Evolutionary conservation across 2,888 invertebrate species (phyloP).

Genomic region (Melinaea marsaeus): DNA sequence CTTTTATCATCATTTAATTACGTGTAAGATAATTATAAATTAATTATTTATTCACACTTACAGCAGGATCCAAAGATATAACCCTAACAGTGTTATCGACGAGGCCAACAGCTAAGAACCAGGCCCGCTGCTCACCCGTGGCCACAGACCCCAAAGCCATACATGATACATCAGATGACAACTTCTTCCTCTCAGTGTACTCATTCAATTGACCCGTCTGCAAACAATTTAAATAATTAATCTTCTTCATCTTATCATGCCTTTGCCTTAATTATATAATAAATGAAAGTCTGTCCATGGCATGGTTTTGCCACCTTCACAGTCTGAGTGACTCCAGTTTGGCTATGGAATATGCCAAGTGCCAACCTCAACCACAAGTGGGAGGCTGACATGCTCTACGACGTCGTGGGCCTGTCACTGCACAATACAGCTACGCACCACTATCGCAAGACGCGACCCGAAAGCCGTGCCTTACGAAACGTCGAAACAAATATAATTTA

Average conservation of each 20-base stretch:
- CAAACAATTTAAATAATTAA: conserved; percentile 40
- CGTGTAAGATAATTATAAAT: background rate
- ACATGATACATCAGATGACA: conserved; percentile 98
- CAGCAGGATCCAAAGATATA: conserved; percentile 96
- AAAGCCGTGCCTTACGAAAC: conserved; percentile 53
- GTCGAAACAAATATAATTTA: conserved; percentile 42
- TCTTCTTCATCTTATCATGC: conserved; percentile 4
- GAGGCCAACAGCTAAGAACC: conserved; percentile 97
- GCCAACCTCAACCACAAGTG: conserved; percentile 67
- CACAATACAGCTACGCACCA: conserved; percentile 72
- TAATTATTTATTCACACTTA: conserved; percentile 54
- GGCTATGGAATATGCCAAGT: conserved; percentile 87
- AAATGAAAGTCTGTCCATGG: conserved; percentile 72
- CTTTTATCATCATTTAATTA: conserved; percentile 68
- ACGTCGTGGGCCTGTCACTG: conserved; percentile 79
- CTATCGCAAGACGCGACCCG: conserved; percentile 50
- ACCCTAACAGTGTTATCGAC: conserved; percentile 98
- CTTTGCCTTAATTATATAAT: conserved; percentile 10
- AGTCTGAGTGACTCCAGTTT: conserved; percentile 82
- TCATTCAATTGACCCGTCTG: conserved; percentile 99
- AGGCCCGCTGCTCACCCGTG: conserved; percentile 94
- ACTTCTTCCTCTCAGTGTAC: conserved; percentile 97
- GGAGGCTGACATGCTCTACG: conserved; percentile 79
- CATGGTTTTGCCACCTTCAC: conserved; percentile 83
- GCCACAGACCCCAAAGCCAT: conserved; percentile 98